Conservation (phyloP, 2,113 vertebrate species). For the Odontesthes bonariensis region DNA sequence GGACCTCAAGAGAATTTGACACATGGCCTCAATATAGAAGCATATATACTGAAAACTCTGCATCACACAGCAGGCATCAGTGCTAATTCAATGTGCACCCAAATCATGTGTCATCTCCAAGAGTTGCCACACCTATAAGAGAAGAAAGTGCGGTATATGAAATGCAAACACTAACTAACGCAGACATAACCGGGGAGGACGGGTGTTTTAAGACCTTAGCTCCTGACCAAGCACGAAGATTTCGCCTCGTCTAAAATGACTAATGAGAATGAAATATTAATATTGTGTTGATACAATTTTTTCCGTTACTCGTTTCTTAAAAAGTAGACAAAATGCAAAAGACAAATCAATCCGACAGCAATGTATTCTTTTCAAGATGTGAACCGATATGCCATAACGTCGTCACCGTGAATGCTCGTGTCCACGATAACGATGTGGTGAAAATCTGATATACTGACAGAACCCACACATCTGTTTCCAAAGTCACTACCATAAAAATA, state of each 20-base stretch:
- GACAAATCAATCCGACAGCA: too few species aligned
- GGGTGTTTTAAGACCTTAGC: background rate
- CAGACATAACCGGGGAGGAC: background rate
- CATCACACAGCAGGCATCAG: background rate
- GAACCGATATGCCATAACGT: too few species aligned
- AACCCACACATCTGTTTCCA: too few species aligned
- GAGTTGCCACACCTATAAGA: background rate
- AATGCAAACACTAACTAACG: background rate
- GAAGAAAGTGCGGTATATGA: background rate
- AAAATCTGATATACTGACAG: too few species aligned
- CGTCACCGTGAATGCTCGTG: too few species aligned
- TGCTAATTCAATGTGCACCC: background rate
- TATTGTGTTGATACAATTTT: too few species aligned
- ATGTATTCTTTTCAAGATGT: too few species aligned
- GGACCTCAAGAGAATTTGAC: slow-evolving; percentile 46
- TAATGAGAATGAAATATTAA: too few species aligned
- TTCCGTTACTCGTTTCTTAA: too few species aligned
- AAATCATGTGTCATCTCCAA: background rate
- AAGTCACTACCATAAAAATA: too few species aligned
- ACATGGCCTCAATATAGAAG: slow-evolving; percentile 59
- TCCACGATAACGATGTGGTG: too few species aligned
- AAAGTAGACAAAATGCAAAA: too few species aligned
- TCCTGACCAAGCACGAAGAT: slow-evolving; percentile 7
- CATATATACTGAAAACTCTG: slow-evolving; percentile 6
- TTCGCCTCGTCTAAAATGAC: background rate